A percentile compares a stretch with the other conserved stretches of the same genome.
These are phyloP conservation scores for Drosophila hydei DNA, from an alignment of 1,140 invertebrate genomes.

Conservation along the genomic window DNA sequence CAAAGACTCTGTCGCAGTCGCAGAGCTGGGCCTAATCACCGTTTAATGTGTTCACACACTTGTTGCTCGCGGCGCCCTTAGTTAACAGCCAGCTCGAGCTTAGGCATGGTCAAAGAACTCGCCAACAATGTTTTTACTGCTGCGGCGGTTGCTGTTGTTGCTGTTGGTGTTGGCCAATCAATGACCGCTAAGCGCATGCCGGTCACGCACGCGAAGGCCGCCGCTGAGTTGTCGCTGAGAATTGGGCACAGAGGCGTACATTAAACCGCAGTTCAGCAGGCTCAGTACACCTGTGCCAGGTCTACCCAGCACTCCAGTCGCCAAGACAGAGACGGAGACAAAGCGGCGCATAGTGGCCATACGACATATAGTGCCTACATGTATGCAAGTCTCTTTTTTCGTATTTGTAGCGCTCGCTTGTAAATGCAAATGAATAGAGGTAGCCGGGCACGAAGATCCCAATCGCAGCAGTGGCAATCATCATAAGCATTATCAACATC, in stretches of 20 bases:
- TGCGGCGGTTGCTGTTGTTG: conserved; percentile 2
- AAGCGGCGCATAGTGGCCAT: conserved; percentile 31
- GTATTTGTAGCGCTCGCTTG: conserved; percentile 21
- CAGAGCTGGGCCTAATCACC: conserved; percentile 65
- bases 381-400: neutral
- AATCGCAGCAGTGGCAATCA: conserved; percentile 63
- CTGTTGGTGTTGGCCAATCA: conserved; percentile 60
- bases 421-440: conserved; percentile 66
- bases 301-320: conserved; percentile 3
- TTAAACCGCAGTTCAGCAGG: conserved; percentile 56
- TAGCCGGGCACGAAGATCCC: conserved; percentile 47
- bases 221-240: conserved; percentile 41
- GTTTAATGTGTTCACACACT: conserved; percentile 80
- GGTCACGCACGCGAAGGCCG: conserved; percentile 80
- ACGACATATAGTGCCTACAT: neutral
- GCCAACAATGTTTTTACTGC: conserved; percentile 34
- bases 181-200: conserved; percentile 77
- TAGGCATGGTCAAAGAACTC: conserved; percentile 62
- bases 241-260: conserved; percentile 70
- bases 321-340: conserved; percentile 26
- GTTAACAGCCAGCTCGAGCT: conserved; percentile 28
- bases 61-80: conserved; percentile 76
- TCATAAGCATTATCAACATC: conserved; percentile 61
- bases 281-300: conserved; percentile 5
- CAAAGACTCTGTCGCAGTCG: neutral